Percentiles rank a stretch among this genome's conserved stretches.
These are phyloP conservation scores for Ceratosolen solmsi DNA, from an alignment of 1,140 invertebrate genomes.

Conservation along the genomic window DNA sequence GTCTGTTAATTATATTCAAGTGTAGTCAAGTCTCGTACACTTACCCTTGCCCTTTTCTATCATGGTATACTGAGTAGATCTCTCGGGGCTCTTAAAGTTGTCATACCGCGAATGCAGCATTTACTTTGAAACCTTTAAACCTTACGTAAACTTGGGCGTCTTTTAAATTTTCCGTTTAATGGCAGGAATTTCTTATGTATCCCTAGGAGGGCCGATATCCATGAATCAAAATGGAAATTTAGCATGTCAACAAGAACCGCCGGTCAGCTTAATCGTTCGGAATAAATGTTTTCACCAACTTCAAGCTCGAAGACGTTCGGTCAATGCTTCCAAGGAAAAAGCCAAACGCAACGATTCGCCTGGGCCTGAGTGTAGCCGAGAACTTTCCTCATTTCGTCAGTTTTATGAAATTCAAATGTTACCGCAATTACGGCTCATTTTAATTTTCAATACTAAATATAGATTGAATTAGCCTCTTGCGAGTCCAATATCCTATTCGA, in stretches of 20 bases:
- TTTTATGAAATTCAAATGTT: conserved; percentile 32
- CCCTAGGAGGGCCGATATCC: background rate
- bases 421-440: conserved; percentile 4
- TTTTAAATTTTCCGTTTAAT: background rate
- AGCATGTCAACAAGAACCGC: background rate
- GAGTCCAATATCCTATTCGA: conserved; percentile 11
- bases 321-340: background rate
- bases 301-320: too few species aligned
- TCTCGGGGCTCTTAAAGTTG: conserved; percentile 4
- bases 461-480: conserved; percentile 20
- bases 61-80: background rate
- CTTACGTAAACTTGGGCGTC: background rate
- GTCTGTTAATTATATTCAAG: conserved; percentile 28
- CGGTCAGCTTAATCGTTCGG: too few species aligned
- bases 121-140: too few species aligned
- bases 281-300: background rate
- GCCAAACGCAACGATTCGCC: background rate
- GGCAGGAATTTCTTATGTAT: background rate
- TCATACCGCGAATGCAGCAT: background rate
- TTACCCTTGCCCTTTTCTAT: background rate
- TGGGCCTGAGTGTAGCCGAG: background rate
- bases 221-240: background rate
- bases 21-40: background rate
- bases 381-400: conserved; percentile 2
- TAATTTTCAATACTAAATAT: conserved; percentile 1